Conservation (phyloP, 37 sponge, comb jelly and placozoan species). For the Axinella damicornis region DNA sequence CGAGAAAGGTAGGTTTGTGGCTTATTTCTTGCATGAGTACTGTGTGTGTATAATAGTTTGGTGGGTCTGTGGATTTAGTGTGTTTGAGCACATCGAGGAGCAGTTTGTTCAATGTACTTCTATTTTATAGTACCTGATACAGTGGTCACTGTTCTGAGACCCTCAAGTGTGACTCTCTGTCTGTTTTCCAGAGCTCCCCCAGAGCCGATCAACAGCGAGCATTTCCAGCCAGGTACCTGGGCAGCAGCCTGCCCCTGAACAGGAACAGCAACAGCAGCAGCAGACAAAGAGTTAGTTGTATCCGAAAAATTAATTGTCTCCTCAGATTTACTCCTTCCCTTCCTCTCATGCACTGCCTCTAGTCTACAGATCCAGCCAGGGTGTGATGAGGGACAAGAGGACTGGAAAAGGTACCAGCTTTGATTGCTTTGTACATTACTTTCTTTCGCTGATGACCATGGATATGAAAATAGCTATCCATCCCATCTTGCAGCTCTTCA, state of each 20-base stretch:
- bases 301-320: neutral
- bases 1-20: conserved; percentile 37
- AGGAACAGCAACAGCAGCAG: conserved; percentile 34
- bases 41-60: too few relatives aligned
- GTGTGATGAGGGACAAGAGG: conserved; percentile 77
- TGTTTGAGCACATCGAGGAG: too few relatives aligned
- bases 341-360: too few relatives aligned
- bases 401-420: conserved; percentile 87
- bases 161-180: too few relatives aligned
- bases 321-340: neutral
- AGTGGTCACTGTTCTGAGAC: too few relatives aligned
- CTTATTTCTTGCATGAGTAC: too few relatives aligned
- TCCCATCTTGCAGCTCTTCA: conserved; percentile 67
- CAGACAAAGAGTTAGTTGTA: conserved; percentile 40
- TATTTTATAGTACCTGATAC: too few relatives aligned
- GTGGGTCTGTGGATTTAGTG: too few relatives aligned
- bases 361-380: conserved; percentile 74
- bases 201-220: conserved; percentile 29
- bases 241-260: neutral
- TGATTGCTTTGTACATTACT: too few relatives aligned
- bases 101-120: too few relatives aligned
- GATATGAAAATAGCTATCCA: too few relatives aligned
- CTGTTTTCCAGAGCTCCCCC: conserved; percentile 9
- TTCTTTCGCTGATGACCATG: too few relatives aligned
- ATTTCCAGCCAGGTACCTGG: conserved; percentile 22